These are phyloP conservation scores for Irena cyanogastra DNA, from an alignment of 2,113 vertebrate genomes.

Conservation along the genomic window DNA sequence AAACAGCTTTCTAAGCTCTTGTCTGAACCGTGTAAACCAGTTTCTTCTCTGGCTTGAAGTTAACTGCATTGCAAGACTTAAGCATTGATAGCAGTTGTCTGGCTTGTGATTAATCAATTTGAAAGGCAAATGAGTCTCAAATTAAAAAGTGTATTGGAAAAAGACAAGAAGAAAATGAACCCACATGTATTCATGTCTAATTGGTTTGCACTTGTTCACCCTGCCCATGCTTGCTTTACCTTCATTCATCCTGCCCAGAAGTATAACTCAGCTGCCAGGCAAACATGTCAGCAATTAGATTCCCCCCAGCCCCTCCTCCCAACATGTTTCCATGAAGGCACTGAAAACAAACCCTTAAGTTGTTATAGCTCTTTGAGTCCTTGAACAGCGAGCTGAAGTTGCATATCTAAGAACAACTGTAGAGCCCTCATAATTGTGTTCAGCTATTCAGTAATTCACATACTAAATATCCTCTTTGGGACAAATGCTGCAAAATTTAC, in stretches of 20 bases:
- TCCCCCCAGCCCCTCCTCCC: not conserved
- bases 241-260: not conserved
- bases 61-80: not conserved
- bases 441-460: not conserved
- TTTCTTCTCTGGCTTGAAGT: not conserved
- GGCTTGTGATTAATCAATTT: not conserved
- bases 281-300: not conserved
- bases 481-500: not conserved
- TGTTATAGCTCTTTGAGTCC: not conserved
- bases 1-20: not conserved
- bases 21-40: not conserved
- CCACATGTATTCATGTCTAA: not conserved
- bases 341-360: not conserved
- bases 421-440: not conserved
- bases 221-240: not conserved
- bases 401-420: not conserved
- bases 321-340: not conserved
- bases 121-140: not conserved
- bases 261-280: not conserved
- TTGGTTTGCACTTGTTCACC: constrained; percentile 8
- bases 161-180: not conserved
- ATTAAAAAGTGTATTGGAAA: not conserved
- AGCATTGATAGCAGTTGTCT: not conserved
- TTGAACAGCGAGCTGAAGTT: not conserved
- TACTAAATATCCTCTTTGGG: not conserved